phyloP scores from a whole-genome alignment of 2,888 invertebrate genomes.

The Eristalis tenax region DNA sequence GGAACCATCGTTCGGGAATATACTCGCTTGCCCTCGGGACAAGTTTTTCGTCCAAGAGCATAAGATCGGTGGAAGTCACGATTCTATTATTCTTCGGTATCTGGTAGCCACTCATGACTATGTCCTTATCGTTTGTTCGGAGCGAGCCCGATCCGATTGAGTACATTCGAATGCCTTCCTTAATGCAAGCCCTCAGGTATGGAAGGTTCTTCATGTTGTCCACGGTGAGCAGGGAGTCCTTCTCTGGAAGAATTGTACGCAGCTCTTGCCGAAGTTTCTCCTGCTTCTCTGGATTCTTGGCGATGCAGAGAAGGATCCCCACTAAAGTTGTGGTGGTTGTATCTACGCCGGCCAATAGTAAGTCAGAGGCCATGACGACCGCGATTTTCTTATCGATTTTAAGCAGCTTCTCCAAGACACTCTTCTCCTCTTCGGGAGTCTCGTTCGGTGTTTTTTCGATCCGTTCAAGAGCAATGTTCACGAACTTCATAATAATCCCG shows the following conservation, averaged over 20 bases:
- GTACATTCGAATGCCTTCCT: constrained; percentile 85
- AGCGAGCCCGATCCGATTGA: constrained; percentile 83
- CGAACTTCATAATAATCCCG: constrained; percentile 73
- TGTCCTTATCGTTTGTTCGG: constrained; percentile 83
- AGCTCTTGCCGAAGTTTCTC: constrained; percentile 84
- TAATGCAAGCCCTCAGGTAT: constrained; percentile 87
- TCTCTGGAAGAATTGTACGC: constrained; percentile 78
- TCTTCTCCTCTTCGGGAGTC: constrained; percentile 75
- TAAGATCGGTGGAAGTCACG: constrained; percentile 85
- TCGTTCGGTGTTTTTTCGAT: constrained; percentile 72
- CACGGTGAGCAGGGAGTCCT: constrained; percentile 78
- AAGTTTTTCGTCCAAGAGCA: constrained; percentile 85
- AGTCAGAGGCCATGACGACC: constrained; percentile 73
- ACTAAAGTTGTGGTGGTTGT: constrained; percentile 46
- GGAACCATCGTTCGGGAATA: constrained; percentile 84
- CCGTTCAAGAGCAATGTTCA: constrained; percentile 77
- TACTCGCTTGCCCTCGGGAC: constrained; percentile 81
- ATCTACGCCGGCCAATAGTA: constrained; percentile 73
- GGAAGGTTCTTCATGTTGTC: constrained; percentile 81
- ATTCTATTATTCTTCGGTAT: constrained; percentile 82
- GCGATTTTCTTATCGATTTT: constrained; percentile 75
- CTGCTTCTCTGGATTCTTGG: constrained; percentile 85
- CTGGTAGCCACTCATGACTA: constrained; percentile 84
- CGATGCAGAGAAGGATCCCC: constrained; percentile 82
- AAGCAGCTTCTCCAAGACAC: constrained; percentile 82